Base-by-base conservation (phyloP, 2,113 vertebrate genomes). In the Alouatta palliata region DNA sequence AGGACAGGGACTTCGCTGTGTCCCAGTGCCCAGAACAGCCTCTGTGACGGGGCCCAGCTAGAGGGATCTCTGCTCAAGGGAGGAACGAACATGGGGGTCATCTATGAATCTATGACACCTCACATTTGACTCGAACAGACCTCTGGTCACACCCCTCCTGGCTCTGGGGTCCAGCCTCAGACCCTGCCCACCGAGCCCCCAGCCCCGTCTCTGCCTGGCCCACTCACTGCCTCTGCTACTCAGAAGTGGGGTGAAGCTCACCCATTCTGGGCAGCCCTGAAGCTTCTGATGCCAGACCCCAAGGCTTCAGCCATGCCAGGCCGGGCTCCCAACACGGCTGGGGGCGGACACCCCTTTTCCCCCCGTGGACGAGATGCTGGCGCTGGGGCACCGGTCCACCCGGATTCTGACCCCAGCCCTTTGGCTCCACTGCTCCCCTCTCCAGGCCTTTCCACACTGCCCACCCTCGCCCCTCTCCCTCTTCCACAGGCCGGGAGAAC, bases 401-500 rank as follows among this genome's bases (percentile, higher is more conserved):
- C 0, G 4, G 76, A 79, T 20, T 79, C 30, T 79, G 30, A 79
- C 0, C 4, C 45, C 30, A 47, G 27, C 73, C 2, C 3, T 19
- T 21, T 0, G 14, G 75, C 75, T 32, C 43, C 3, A 4, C 43
- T 30, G 35, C 17, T 17, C 25, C 43, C 25, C 43, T 47, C 21
- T 21, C 14, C 73, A 40, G 21, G 23, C 25, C 40, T 45, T 40
- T 25, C 25, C 32, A 11, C 4, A 2, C 40, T 56, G 43, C 19
- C 14, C 13, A 3, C 30, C 40, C 12, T 4, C 3, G 23, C 43
- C n/a, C 27, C 13, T 19, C 1, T 49, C 76, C 47, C 23, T 13
- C 20, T 19, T 25, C 40, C 5, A 1, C 5, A 0, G 8, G 80
- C 27, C 2, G 0, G 27, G 54, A 54, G 12, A 58, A 45, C 23